Evolutionary conservation across 2,113 vertebrate species (phyloP).

Genomic region (Gopherus evgoodei): DNA sequence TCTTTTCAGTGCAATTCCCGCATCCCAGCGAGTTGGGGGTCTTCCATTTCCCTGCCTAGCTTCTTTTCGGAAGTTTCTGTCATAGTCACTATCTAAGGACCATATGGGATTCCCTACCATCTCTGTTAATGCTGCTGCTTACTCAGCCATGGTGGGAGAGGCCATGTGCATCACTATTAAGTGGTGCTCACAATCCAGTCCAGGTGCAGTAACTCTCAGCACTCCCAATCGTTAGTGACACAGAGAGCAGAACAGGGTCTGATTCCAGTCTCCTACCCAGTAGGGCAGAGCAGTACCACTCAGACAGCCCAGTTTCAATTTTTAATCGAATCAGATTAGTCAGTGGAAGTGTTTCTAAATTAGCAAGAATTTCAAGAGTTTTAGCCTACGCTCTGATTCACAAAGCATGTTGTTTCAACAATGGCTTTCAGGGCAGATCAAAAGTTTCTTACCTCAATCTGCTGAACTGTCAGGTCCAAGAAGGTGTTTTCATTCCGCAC

Average conservation of each 20-base stretch:
- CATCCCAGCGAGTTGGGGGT: background rate
- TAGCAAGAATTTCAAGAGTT: background rate
- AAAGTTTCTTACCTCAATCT: slow-evolving; percentile 90
- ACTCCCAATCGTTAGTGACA: background rate
- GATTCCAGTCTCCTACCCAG: background rate
- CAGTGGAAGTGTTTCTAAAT: background rate
- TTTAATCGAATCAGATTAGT: background rate
- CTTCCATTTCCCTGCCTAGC: background rate
- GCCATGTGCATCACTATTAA: background rate
- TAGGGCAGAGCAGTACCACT: background rate
- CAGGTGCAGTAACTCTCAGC: background rate
- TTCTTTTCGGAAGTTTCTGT: background rate
- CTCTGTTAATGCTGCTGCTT: accelerated
- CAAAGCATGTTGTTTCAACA: background rate
- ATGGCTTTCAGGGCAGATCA: background rate
- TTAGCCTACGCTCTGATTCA: background rate
- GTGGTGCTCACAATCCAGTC: background rate
- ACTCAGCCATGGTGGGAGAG: background rate
- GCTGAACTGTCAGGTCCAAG: slow-evolving; percentile 96
- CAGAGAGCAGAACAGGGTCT: background rate
- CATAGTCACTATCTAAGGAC: accelerated
- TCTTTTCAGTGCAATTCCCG: background rate
- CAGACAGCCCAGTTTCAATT: background rate
- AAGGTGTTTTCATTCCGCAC: slow-evolving; percentile 98
- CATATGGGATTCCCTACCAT: background rate